phyloP scores from a whole-genome alignment of 2,797 vertebrate species.

The Chiroxiphia lanceolata region DNA sequence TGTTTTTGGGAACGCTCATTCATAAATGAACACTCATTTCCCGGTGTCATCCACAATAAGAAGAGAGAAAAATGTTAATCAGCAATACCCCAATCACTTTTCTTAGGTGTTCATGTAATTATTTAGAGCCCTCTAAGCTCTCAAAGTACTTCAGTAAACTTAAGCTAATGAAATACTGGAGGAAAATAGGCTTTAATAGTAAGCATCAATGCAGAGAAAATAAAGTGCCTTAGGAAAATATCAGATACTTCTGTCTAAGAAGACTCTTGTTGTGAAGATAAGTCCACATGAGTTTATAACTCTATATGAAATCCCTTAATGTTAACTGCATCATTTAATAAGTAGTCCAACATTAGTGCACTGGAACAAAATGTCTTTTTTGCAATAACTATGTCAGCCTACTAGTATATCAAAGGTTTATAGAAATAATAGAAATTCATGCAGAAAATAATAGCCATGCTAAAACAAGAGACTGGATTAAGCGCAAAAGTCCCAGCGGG shows the following conservation, averaged over 20 bases:
- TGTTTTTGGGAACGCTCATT: background rate
- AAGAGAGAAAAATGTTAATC: background rate
- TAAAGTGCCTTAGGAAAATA: background rate
- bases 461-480: background rate
- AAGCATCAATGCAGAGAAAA: background rate
- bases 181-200: background rate
- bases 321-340: background rate
- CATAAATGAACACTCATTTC: background rate
- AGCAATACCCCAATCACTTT: background rate
- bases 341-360: background rate
- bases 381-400: background rate
- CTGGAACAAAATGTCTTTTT: background rate
- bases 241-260: background rate
- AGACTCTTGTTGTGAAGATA: background rate
- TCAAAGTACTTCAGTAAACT: background rate
- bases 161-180: background rate
- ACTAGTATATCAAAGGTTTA: background rate
- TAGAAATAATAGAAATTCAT: background rate
- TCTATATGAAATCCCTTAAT: background rate
- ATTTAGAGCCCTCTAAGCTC: background rate
- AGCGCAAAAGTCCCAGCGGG: background rate
- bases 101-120: background rate
- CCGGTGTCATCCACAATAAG: background rate
- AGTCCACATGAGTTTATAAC: background rate
- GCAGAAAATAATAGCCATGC: background rate